Conservation (phyloP, 2,797 vertebrate genomes). For the Zenarchopterus dispar region DNA sequence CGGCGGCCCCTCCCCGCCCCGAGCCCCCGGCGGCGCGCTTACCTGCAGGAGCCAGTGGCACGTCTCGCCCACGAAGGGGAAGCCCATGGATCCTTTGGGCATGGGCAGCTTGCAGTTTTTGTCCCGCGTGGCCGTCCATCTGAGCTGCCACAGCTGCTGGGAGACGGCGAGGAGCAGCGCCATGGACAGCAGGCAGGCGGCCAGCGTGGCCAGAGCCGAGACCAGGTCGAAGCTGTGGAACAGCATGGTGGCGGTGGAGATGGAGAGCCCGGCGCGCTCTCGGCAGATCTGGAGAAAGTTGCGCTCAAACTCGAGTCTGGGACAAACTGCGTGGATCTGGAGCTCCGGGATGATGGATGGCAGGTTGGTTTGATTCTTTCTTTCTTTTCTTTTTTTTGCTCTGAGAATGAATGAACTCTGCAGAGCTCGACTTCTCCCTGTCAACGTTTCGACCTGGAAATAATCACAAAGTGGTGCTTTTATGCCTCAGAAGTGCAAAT, state of each 20-base stretch:
- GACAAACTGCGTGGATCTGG: neutral
- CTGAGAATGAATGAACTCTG: slow-evolving; percentile 64
- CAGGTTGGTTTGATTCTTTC: too few relatives aligned
- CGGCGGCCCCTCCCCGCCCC: neutral
- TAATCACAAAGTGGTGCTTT: slow-evolving; percentile 40
- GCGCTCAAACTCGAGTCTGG: neutral
- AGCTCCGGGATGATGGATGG: neutral
- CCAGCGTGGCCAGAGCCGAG: slow-evolving; percentile 93
- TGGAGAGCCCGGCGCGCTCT: slow-evolving; percentile 1
- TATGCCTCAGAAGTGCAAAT: slow-evolving; percentile 47
- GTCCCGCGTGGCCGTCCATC: slow-evolving; percentile 95
- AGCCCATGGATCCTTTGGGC: slow-evolving; percentile 97
- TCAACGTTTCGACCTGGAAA: slow-evolving; percentile 8
- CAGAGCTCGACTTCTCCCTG: neutral
- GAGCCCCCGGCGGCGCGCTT: slow-evolving; percentile 68
- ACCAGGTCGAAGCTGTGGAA: slow-evolving; percentile 93
- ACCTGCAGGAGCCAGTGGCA: slow-evolving; percentile 98
- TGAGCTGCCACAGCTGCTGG: slow-evolving; percentile 96
- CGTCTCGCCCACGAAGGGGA: slow-evolving; percentile 96
- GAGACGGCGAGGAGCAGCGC: slow-evolving; percentile 92
- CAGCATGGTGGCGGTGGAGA: slow-evolving; percentile 83
- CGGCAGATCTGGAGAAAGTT: slow-evolving; percentile 16
- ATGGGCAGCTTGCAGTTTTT: slow-evolving; percentile 95
- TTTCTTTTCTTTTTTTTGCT: slow-evolving; percentile 19
- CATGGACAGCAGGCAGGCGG: slow-evolving; percentile 93